These are phyloP conservation scores for Ochlodes sylvanus DNA, from an alignment of 2,888 invertebrate genomes.

Conservation along the genomic window DNA sequence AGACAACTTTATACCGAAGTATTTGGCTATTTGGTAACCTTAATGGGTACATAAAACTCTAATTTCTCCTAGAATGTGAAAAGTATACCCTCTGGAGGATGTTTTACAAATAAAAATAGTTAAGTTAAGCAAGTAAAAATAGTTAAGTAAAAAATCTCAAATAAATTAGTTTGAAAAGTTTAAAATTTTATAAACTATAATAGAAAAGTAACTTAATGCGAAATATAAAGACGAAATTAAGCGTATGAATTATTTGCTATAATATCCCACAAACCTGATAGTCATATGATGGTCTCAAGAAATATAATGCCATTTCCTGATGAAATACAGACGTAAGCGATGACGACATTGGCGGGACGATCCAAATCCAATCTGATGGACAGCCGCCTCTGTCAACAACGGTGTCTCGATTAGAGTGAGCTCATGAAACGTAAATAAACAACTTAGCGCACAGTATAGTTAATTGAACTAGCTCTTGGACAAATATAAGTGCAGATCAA, in stretches of 20 bases:
- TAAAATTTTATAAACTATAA: too few species aligned
- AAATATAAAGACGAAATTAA: background rate
- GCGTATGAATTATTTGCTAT: background rate
- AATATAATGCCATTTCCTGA: conserved; percentile 95
- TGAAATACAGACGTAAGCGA: conserved; percentile 92
- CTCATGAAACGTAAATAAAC: conserved; percentile 14
- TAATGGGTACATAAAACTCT: too few species aligned
- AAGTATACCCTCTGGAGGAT: too few species aligned
- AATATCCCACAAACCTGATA: conserved; percentile 88
- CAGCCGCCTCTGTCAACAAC: conserved; percentile 87
- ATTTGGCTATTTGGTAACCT: background rate
- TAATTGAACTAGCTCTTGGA: background rate
- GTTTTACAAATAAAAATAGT: too few species aligned
- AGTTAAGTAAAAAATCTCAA: too few species aligned
- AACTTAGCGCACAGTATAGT: conserved; percentile 1
- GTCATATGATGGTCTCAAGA: conserved; percentile 94
- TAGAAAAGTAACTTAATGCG: too few species aligned
- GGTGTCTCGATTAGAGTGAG: conserved; percentile 12
- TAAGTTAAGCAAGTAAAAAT: too few species aligned
- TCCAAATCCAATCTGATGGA: conserved; percentile 95
- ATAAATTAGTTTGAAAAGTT: background rate
- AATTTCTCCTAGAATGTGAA: too few species aligned
- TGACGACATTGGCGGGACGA: conserved; percentile 90
- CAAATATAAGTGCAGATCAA: background rate
- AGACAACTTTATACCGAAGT: background rate